Conservation (phyloP, 92 coral and sea anemone genomes). For the Palythoa grandiflora region DNA sequence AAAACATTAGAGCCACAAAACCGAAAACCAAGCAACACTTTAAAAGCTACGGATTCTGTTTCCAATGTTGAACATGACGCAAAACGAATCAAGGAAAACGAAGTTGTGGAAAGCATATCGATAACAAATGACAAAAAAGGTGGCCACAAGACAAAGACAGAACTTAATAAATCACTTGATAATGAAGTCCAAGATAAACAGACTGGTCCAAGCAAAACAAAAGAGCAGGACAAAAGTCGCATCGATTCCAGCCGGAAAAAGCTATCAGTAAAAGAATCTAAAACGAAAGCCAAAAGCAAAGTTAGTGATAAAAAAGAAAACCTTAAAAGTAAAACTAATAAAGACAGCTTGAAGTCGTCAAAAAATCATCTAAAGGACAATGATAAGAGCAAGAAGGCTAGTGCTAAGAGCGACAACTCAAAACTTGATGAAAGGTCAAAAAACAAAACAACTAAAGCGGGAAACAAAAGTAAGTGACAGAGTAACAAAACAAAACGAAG, state of each 20-base stretch:
- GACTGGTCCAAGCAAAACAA: constrained; percentile 16
- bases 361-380: neutral
- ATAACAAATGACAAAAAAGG: constrained; percentile 7
- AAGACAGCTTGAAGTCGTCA: constrained; percentile 1
- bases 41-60: neutral
- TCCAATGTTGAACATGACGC: neutral
- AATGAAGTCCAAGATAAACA: constrained; percentile 21
- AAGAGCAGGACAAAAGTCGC: neutral
- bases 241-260: neutral
- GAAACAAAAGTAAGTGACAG: constrained; percentile 28
- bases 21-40: neutral
- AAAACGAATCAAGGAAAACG: neutral
- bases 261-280: neutral
- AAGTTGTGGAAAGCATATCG: neutral
- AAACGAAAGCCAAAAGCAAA: constrained; percentile 16
- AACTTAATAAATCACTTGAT: constrained; percentile 13
- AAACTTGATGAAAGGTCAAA: constrained; percentile 6
- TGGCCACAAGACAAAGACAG: constrained; percentile 6
- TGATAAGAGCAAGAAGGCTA: neutral
- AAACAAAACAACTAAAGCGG: constrained; percentile 16
- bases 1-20: neutral
- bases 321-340: constrained; percentile 4
- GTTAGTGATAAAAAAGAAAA: constrained; percentile 13
- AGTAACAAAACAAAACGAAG: neutral
- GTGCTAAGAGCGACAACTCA: neutral